Evolutionary conservation across 1,140 invertebrate species (phyloP).

Genomic region (Brachionus sp.): DNA sequence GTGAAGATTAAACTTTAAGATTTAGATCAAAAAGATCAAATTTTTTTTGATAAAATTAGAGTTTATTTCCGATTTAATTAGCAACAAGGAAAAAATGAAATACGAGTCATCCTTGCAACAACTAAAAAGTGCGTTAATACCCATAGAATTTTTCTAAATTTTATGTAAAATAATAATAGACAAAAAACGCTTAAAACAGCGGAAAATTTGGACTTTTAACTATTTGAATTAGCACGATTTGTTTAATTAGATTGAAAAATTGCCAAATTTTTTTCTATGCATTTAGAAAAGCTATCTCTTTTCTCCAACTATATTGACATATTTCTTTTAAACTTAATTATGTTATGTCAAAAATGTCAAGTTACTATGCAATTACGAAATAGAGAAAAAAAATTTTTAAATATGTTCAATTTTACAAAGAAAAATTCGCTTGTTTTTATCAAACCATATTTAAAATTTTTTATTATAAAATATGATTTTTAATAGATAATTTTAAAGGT

Average conservation of each 20-base stretch:
- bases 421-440: not conserved
- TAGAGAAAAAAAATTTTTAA: not conserved
- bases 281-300: not conserved
- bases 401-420: not conserved
- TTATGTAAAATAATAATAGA: no score
- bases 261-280: not conserved
- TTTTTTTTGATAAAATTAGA: not conserved
- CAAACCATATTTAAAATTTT: not conserved
- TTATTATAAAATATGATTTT: not conserved
- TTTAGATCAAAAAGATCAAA: not conserved
- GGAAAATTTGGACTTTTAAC: no score
- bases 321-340: not conserved
- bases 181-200: no score
- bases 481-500: not conserved
- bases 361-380: not conserved
- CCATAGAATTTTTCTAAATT: no score
- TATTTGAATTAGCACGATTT: no score
- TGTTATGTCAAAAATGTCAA: conserved; percentile 4
- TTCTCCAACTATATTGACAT: not conserved
- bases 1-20: not conserved
- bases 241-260: not conserved
- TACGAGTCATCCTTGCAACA: no score
- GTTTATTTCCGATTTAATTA: not conserved
- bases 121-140: no score
- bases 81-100: no score